Conservation (phyloP, 2,888 invertebrate species). For the Hoplodrina ambigua region DNA sequence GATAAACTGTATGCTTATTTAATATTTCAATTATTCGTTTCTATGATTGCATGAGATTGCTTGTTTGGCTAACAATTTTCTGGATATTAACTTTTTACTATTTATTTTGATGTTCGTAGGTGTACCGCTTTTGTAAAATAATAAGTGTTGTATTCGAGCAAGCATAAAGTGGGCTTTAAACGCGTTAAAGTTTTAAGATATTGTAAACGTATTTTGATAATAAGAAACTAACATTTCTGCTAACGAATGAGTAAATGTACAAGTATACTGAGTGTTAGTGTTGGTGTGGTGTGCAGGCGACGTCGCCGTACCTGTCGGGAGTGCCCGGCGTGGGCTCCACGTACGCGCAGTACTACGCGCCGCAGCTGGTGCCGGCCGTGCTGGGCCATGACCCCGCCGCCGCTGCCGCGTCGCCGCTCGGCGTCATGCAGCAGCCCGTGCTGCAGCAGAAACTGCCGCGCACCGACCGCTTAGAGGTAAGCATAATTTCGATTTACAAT, state of each 20-base stretch:
- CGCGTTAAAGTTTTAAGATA: slow-evolving; percentile 29
- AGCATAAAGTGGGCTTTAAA: slow-evolving; percentile 56
- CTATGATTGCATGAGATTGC: slow-evolving; percentile 80
- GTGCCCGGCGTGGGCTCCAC: slow-evolving; percentile 97
- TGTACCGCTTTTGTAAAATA: slow-evolving; percentile 60
- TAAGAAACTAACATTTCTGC: slow-evolving; percentile 34
- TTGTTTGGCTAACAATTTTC: slow-evolving; percentile 78
- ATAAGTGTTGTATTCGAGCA: slow-evolving; percentile 45
- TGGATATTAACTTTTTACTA: slow-evolving; percentile 35
- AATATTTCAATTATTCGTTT: slow-evolving; percentile 77
- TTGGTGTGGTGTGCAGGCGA: slow-evolving; percentile 91
- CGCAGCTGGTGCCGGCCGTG: slow-evolving; percentile 97
- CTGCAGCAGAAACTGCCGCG: slow-evolving; percentile 98
- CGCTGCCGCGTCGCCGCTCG: slow-evolving; percentile 94
- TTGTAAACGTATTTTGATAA: slow-evolving; percentile 36
- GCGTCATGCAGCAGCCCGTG: slow-evolving; percentile 96
- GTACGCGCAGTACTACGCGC: slow-evolving; percentile 97
- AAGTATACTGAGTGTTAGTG: slow-evolving; percentile 63
- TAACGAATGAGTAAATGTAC: slow-evolving; percentile 54
- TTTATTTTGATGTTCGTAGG: slow-evolving; percentile 43
- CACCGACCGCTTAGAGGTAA: slow-evolving; percentile 99
- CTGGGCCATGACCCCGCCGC: slow-evolving; percentile 96
- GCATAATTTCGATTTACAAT: slow-evolving; percentile 71
- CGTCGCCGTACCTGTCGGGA: slow-evolving; percentile 97
- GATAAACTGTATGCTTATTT: slow-evolving; percentile 83